Evolutionary conservation across 2,888 invertebrate genomes (phyloP), one percentile per base, ranked within the genome.

Genomic region (Platycheirus rosarum): DNA sequence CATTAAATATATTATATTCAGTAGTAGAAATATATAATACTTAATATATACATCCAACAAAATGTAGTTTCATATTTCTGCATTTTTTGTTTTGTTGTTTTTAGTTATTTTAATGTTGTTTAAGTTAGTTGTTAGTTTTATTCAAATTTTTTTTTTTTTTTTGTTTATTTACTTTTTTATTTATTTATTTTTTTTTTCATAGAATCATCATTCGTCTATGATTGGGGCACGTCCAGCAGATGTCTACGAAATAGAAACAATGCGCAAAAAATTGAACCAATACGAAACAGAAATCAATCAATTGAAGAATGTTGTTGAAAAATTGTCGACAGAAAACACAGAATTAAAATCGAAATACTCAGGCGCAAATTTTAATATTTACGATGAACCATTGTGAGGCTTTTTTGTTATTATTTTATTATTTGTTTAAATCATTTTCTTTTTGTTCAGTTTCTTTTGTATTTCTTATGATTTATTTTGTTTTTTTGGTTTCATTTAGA

Each of bases 321-420:
- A 93, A 85, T 89, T 97, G 48, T 94, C 95, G 14, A 93, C 93
- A 76, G 97, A 97, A 89, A 97, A 97, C 90, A 93, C 93, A 57
- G 94, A 95, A 66, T 88, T 97, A 40, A 94, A 95, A 87, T 93
- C 92, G 40, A 92, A 90, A 85, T 89, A 88, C 85, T 87, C 88
- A 14, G 88, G 88, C 77, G 86, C 80, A 7, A 89, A 87, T 82
- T 87, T 85, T 78, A 89, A 88, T 86, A 88, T 89, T 77, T 90
- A 89, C 84, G 89, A 90, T 86, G 89, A 90, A 85, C 89, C 90
- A 87, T 86, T 90, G 89, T 90, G 88, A 89, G 90, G 23, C 6
- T 85, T 65, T 57, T 48, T 51, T 11, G 76, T 62, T 18, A 48
- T 75, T 75, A 65, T 65, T 71, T 79, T 46, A 77, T 78, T 55